phyloP scores from a whole-genome alignment of 2,888 invertebrate genomes.

The Aproaerema taeniolella region DNA sequence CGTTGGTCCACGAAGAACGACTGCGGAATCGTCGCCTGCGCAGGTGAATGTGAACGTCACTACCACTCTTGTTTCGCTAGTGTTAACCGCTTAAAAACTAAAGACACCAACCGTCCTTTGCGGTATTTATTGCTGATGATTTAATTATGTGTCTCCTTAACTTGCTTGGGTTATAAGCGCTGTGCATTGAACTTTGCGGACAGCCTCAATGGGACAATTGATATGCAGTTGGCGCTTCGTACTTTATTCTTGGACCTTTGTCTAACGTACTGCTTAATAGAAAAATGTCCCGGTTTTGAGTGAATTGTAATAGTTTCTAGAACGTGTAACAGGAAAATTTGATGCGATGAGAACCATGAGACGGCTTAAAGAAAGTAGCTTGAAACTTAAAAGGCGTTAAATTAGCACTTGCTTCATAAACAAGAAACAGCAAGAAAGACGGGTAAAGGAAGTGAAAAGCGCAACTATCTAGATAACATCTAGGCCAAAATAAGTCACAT shows the following conservation, averaged over 20 bases:
- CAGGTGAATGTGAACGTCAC: conserved; percentile 68
- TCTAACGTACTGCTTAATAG: conserved; percentile 7
- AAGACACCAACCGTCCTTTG: conserved; percentile 46
- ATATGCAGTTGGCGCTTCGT: conserved; percentile 48
- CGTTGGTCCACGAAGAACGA: conserved; percentile 48
- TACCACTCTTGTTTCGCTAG: conserved; percentile 65
- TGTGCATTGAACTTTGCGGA: conserved; percentile 71
- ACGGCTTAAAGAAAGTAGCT: no score
- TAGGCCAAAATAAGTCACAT: no score
- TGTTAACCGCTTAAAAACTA: conserved; percentile 37
- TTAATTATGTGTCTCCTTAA: conserved; percentile 39
- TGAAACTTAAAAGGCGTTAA: no score
- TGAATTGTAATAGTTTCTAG: neutral
- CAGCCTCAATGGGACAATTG: conserved; percentile 54
- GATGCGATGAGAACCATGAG: neutral
- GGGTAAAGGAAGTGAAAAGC: no score
- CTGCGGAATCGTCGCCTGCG: conserved; percentile 57
- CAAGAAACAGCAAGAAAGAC: no score
- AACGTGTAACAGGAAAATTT: conserved; percentile 8
- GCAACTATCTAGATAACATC: no score
- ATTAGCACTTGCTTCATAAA: no score
- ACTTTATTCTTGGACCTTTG: conserved; percentile 38
- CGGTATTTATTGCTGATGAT: conserved; percentile 29
- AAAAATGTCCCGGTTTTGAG: neutral
- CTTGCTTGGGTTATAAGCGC: conserved; percentile 47